Conservation (phyloP, 2,888 invertebrate species). For the Drosophila greeni region DNA sequence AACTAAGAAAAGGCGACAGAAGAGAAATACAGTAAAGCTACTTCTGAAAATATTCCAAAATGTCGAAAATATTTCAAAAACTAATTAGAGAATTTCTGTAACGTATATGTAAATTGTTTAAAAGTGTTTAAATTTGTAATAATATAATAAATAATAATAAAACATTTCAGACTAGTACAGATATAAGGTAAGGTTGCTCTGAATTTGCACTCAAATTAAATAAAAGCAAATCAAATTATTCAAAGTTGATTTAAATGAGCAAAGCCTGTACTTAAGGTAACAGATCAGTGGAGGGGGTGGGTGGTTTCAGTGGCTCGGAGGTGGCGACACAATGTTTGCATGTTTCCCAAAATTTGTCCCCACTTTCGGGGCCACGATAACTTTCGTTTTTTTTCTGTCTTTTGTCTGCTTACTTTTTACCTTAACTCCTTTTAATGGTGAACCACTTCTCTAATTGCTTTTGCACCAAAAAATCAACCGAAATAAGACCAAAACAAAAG, state of each 20-base stretch:
- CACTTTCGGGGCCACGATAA: slow-evolving; percentile 47
- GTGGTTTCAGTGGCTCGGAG: slow-evolving; percentile 13
- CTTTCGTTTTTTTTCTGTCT: slow-evolving; percentile 53
- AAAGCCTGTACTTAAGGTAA: slow-evolving; percentile 2
- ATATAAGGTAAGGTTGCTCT: too few species aligned
- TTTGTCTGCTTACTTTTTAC: slow-evolving; percentile 1
- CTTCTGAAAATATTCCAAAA: background rate
- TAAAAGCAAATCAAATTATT: background rate
- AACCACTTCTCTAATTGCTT: slow-evolving; percentile 69
- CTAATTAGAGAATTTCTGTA: background rate
- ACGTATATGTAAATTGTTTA: background rate
- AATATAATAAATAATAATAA: background rate
- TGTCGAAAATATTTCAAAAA: too few species aligned
- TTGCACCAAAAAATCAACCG: slow-evolving; percentile 21
- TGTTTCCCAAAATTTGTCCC: slow-evolving; percentile 66
- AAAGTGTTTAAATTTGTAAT: background rate
- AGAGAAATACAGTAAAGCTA: background rate
- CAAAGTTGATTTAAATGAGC: background rate
- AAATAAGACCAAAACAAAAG: slow-evolving; percentile 15
- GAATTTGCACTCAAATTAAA: background rate
- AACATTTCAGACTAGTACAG: background rate
- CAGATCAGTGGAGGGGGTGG: slow-evolving; percentile 6
- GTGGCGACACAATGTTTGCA: slow-evolving; percentile 51
- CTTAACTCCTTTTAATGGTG: slow-evolving; percentile 12
- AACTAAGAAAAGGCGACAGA: slow-evolving; percentile 4